Conservation (phyloP, 2,113 vertebrate species). For the Podiceps cristatus region DNA sequence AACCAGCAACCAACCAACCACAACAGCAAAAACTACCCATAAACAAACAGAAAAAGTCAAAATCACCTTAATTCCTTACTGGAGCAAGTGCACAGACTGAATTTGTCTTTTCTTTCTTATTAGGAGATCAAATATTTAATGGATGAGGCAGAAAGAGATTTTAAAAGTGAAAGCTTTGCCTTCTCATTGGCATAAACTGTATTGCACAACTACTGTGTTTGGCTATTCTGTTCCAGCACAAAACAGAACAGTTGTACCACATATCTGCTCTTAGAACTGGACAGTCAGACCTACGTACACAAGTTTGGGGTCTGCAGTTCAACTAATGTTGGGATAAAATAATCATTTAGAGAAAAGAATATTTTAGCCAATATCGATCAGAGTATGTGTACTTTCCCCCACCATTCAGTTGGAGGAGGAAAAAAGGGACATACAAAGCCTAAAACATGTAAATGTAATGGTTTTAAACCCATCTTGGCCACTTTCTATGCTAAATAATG, state of each 20-base stretch:
- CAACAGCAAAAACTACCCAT: too few relatives aligned
- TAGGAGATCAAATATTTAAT: neutral
- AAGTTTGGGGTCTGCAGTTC: neutral
- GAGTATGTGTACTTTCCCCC: neutral
- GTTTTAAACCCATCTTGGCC: neutral
- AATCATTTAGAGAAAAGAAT: neutral
- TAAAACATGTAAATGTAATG: neutral
- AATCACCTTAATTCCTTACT: too few relatives aligned
- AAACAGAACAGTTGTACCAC: neutral
- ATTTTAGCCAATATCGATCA: neutral
- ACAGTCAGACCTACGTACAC: neutral
- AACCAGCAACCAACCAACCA: neutral
- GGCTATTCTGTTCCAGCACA: neutral
- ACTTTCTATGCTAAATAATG: neutral
- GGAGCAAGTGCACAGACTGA: neutral
- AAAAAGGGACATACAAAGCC: neutral
- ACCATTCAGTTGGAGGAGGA: neutral
- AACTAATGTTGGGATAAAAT: neutral
- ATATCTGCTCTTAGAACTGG: neutral
- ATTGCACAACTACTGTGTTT: neutral
- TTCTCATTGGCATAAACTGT: neutral
- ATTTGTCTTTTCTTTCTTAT: neutral
- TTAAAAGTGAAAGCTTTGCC: neutral
- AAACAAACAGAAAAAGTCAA: too few relatives aligned
- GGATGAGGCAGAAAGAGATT: neutral